phyloP scores from a whole-genome alignment of 2,797 vertebrate species.

The Hippopotamyrus pictus region DNA sequence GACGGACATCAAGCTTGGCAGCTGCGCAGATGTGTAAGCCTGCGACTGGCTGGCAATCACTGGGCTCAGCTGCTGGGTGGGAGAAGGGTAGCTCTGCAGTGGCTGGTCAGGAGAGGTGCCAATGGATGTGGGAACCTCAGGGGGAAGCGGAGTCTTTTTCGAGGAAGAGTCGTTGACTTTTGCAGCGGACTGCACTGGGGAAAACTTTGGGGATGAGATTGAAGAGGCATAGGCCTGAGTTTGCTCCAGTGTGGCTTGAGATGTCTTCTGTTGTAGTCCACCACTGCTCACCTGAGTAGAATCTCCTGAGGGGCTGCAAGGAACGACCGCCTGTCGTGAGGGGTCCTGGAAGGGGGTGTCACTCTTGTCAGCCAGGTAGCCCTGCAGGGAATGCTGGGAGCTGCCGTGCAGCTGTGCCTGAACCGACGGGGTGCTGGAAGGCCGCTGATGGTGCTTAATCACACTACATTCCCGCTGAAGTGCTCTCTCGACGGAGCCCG shows the following conservation, averaged over 20 bases:
- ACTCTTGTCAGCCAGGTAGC: conserved; percentile 72
- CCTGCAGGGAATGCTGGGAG: conserved; percentile 86
- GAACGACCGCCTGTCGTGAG: conserved; percentile 72
- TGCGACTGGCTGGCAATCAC: conserved; percentile 86
- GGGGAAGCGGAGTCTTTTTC: conserved; percentile 67
- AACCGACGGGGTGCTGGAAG: conserved; percentile 84
- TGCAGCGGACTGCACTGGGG: conserved; percentile 59
- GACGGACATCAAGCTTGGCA: conserved; percentile 79
- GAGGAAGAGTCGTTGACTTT: conserved; percentile 78
- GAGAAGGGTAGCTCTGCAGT: conserved; percentile 77
- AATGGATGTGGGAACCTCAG: conserved; percentile 71
- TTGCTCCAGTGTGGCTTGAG: conserved; percentile 69
- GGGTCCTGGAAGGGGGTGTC: conserved; percentile 81
- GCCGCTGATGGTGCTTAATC: conserved; percentile 99
- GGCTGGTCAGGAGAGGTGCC: conserved; percentile 67
- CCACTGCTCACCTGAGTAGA: conserved; percentile 77
- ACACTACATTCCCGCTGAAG: conserved; percentile 99
- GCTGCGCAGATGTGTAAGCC: conserved; percentile 77
- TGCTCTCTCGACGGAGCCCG: conserved; percentile 91
- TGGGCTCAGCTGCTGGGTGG: conserved; percentile 82
- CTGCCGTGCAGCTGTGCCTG: conserved; percentile 79
- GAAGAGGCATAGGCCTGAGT: conserved; percentile 74
- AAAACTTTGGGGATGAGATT: conserved; percentile 70
- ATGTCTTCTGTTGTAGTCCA: conserved; percentile 75
- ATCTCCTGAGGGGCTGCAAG: conserved; percentile 77